Evolutionary conservation across 2,888 invertebrate species (phyloP).

Genomic region (Sphecodes monilicornis): DNA sequence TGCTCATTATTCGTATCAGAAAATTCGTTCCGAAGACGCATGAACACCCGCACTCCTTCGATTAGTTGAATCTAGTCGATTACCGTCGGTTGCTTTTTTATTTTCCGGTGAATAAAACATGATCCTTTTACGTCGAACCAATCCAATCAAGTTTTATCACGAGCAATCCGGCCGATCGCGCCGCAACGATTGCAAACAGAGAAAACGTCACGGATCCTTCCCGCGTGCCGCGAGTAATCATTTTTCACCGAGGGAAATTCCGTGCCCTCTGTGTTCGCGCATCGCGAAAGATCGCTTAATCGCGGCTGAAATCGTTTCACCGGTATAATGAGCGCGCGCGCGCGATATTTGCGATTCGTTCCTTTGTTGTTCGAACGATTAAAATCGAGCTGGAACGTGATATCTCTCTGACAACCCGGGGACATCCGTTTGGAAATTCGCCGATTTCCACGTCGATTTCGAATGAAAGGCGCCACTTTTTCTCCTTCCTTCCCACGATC

Average conservation of each 20-base stretch:
- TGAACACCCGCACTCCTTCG: not conserved
- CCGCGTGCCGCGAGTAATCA: not conserved
- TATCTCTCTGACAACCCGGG: not conserved
- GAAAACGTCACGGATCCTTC: not conserved
- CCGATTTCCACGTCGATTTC: constrained; percentile 5
- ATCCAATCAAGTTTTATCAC: constrained; percentile 5
- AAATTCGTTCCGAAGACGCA: not conserved
- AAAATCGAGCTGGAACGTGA: constrained; percentile 35
- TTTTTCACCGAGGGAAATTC: not conserved
- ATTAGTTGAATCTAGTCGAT: not conserved
- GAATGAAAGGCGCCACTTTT: not conserved
- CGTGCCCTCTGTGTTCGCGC: not conserved
- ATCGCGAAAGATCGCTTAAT: constrained; percentile 9
- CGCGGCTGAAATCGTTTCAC: not conserved
- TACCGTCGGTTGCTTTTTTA: not conserved
- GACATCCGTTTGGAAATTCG: constrained; percentile 17
- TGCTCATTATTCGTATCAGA: not conserved
- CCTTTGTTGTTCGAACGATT: constrained; percentile 33
- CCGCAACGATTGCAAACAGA: not conserved
- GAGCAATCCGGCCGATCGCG: constrained; percentile 24
- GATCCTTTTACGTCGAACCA: constrained; percentile 6
- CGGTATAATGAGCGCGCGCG: not conserved
- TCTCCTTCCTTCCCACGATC: not conserved
- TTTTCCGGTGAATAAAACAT: not conserved
- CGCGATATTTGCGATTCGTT: constrained; percentile 20